phyloP scores from a whole-genome alignment of 2,888 invertebrate species.

The Caenorhabditis sp. region DNA sequence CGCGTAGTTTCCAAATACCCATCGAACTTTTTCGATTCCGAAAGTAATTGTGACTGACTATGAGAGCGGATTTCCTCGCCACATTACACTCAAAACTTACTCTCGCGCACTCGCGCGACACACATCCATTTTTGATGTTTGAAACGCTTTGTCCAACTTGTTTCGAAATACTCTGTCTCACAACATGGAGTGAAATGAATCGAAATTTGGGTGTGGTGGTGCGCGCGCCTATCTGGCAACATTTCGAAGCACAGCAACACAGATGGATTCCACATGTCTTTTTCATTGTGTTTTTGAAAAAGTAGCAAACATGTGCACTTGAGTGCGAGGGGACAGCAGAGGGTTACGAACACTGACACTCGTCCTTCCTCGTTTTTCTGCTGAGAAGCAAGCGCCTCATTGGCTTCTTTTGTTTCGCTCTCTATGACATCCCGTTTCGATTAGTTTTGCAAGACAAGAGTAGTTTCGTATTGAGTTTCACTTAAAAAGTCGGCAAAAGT shows the following conservation, averaged over 20 bases:
- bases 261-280: slow-evolving; percentile 56
- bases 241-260: slow-evolving; percentile 25
- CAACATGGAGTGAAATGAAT: slow-evolving; percentile 18
- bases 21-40: slow-evolving; percentile 38
- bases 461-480: slow-evolving; percentile 27
- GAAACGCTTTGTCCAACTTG: slow-evolving; percentile 38
- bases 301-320: slow-evolving; percentile 58
- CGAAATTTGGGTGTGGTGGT: slow-evolving; percentile 40
- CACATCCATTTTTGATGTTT: slow-evolving; percentile 62
- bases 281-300: slow-evolving; percentile 29
- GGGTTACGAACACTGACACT: slow-evolving; percentile 24
- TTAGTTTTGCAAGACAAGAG: slow-evolving; percentile 8
- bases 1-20: slow-evolving; percentile 17
- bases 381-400: slow-evolving; percentile 13
- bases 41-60: slow-evolving; percentile 41
- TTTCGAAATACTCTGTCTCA: slow-evolving; percentile 24
- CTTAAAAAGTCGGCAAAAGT: slow-evolving; percentile 1
- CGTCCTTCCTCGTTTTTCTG: background rate
- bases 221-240: slow-evolving; percentile 33
- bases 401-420: slow-evolving; percentile 32
- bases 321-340: slow-evolving; percentile 35
- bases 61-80: slow-evolving; percentile 50
- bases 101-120: slow-evolving; percentile 15
- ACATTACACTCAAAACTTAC: slow-evolving; percentile 50
- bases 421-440: slow-evolving; percentile 26